phyloP scores from a whole-genome alignment of 2,888 invertebrate genomes.

The Gari tellinella region DNA sequence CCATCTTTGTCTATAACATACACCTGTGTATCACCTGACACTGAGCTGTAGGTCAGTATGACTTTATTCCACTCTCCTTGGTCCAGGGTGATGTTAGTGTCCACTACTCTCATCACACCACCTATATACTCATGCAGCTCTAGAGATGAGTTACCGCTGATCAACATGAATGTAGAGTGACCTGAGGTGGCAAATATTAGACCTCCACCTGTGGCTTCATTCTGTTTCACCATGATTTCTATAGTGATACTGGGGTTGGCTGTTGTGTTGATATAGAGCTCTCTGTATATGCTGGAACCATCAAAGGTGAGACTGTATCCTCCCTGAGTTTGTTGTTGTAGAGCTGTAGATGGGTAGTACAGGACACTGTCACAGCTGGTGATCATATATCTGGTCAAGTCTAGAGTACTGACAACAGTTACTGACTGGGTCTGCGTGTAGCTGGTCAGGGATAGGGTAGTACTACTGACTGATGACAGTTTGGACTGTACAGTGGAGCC shows the following conservation, averaged over 20 bases:
- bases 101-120: slow-evolving; percentile 24
- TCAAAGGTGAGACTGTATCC: slow-evolving; percentile 67
- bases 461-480: slow-evolving; percentile 22
- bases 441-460: slow-evolving; percentile 21
- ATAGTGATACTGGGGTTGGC: slow-evolving; percentile 52
- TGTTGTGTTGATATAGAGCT: slow-evolving; percentile 43
- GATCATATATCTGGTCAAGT: slow-evolving; percentile 48
- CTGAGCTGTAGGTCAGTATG: slow-evolving; percentile 61
- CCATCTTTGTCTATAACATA: slow-evolving; percentile 63
- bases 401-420: slow-evolving; percentile 25
- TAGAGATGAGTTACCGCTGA: slow-evolving; percentile 40
- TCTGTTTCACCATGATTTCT: slow-evolving; percentile 64
- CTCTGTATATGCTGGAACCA: slow-evolving; percentile 51
- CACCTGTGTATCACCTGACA: slow-evolving; percentile 54
- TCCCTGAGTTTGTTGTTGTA: slow-evolving; percentile 57
- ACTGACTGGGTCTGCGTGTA: slow-evolving; percentile 38
- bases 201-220: slow-evolving; percentile 39
- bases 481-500: slow-evolving; percentile 26
- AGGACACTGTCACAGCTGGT: slow-evolving; percentile 61
- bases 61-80: slow-evolving; percentile 69
- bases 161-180: slow-evolving; percentile 47
- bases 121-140: slow-evolving; percentile 46
- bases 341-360: slow-evolving; percentile 50
- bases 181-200: slow-evolving; percentile 59
- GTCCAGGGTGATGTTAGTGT: slow-evolving; percentile 58